Base-by-base conservation (phyloP, 1,140 invertebrate species). In the Macrobrachium rosenbergii region DNA sequence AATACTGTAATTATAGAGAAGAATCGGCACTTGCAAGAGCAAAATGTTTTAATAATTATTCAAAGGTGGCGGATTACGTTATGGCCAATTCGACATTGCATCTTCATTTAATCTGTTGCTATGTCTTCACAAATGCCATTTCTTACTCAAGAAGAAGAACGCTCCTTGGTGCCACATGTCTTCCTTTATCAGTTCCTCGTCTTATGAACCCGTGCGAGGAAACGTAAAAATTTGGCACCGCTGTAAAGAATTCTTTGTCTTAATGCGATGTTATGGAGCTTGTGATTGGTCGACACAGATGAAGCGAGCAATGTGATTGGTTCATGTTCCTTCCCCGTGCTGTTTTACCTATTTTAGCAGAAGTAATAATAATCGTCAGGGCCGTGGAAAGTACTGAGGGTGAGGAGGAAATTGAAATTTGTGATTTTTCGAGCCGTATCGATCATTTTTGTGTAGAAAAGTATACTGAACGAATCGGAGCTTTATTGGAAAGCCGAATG, bases 331-430 rank as follows among this genome's bases (percentile, higher is more conserved):
- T 12, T 72, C 67, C 67, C 67, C 67, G 67, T n/a, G 67, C 67
- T 72, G 37, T 72, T 72, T 21, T 69, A 72, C 67, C 67, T 72
- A 37, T 52, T 52, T 37, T 72, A 72, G 67, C 67, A 72, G 67
- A 72, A 28, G 67, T 72, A 72, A 72, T 52, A 52, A 52, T 52
- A 52, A 52, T 52, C 45, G 45, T 72, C 67, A 72, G 67, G 67
- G 67, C 14, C 67, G 67, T 28, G 67, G 67, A 72, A 72, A 72
- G 67, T 72, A 72, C 21, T 21, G 67, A 72, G 21, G 67, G 37
- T 28, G 21, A 28, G 21, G 21, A 21, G 21, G 5, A 5, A 52
- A 52, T 10, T 52, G 45, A 52, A 28, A 72, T 72, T 72, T 72
- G 21, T 37, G 37, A 72, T 37, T 72, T 72, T 72, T 19, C 12